Base-by-base conservation (phyloP, 2,113 vertebrate genomes). In the Nothoprocta perdicaria region DNA sequence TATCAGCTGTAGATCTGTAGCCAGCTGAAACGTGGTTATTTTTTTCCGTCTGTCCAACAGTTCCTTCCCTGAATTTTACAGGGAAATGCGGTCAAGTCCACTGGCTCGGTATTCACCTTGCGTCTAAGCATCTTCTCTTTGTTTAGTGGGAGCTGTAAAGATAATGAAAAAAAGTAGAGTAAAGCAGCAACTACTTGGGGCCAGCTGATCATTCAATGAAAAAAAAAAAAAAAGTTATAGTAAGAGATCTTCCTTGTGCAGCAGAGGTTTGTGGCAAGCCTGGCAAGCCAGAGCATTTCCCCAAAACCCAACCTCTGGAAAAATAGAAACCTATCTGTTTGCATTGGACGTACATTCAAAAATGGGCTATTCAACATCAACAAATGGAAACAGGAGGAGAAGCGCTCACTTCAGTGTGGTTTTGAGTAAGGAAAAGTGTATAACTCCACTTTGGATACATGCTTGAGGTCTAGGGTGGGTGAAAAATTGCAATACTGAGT, bases 251-350 rank as follows among this genome's bases (percentile, higher is more conserved):
- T 67, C 35, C 26, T 19, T 7, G 11, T 2, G 6, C 21, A 86
- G 18, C 53, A 86, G 14, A 4, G 22, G 40, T 88, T 60, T 75
- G 60, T 40, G 45, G 46, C 23, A 81, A 81, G 46, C 17, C 78
- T 40, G 45, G 46, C 23, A 81, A 81, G 46, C 17, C 78, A 61
- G 29, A 9, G 16, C 62, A 40, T 75, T 93, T 35, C 78, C 58
- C 68, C 41, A 78, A 19, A 87, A 93, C 80, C 2, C 5, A 24
- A 40, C 52, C 22, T 50, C 60, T 29, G 63, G 40, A 76, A 76
- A 57, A 82, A 26, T 6, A 63, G 45, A 87, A 91, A 60, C 52
- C 45, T 41, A 66, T 13, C 10, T 71, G 14, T 80, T 89, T 93
- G 57, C 53, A 2, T 78, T 40, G 45, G 22, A 83, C 29, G 14